Evolutionary conservation across 2,113 vertebrate genomes (phyloP).

Genomic region (Oceanites oceanicus): DNA sequence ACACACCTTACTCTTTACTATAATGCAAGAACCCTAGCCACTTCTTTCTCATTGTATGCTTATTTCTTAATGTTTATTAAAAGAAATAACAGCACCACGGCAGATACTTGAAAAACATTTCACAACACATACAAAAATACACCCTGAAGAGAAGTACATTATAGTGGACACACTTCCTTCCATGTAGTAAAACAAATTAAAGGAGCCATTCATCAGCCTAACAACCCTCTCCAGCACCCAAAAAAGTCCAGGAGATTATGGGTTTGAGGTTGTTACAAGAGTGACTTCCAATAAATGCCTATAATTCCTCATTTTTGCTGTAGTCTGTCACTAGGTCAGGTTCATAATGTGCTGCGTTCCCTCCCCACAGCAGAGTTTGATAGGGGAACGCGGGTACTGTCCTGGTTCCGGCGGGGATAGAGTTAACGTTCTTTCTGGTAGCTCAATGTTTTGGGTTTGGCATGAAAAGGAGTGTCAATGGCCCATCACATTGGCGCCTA

Average conservation of each 20-base stretch:
- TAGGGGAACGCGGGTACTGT: not conserved
- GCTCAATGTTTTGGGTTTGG: no score
- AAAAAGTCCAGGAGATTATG: not conserved
- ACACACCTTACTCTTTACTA: rapidly evolving
- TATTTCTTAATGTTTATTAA: not conserved
- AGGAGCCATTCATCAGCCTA: not conserved
- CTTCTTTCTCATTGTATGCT: not conserved
- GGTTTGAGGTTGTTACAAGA: not conserved
- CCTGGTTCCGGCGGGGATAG: no score
- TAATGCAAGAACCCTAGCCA: not conserved
- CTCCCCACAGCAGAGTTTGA: not conserved
- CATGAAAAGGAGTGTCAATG: no score
- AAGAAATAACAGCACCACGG: not conserved
- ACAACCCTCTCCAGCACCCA: not conserved
- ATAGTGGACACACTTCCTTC: not conserved
- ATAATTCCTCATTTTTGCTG: not conserved
- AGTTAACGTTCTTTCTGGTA: no score
- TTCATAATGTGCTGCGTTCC: rapidly evolving
- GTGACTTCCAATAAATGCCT: not conserved
- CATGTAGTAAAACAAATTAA: not conserved
- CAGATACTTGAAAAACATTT: not conserved
- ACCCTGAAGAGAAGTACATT: not conserved
- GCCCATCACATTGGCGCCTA: no score
- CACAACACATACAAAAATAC: no score
- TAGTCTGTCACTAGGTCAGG: not conserved